Conservation (phyloP, 2,888 invertebrate species). For the Penaeus monodon region DNA sequence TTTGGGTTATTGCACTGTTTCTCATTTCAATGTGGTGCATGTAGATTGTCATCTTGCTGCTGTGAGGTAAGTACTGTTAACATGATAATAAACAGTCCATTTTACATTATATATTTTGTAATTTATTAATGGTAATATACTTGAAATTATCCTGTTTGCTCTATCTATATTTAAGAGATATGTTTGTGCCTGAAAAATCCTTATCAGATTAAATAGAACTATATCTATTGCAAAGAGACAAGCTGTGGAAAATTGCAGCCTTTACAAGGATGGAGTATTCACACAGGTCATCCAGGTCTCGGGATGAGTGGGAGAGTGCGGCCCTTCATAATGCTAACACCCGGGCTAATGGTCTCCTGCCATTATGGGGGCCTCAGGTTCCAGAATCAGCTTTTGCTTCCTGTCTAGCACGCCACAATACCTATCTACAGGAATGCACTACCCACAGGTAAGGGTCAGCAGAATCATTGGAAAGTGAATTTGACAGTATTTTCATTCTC, state of each 20-base stretch:
- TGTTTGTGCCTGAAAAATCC: too few relatives aligned
- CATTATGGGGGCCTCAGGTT: constrained; percentile 96
- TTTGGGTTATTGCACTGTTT: constrained; percentile 87
- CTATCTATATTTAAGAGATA: too few relatives aligned
- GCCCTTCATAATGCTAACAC: constrained; percentile 98
- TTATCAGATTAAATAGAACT: neutral
- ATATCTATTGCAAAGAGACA: neutral
- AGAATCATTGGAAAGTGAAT: neutral
- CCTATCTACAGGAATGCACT: constrained; percentile 77
- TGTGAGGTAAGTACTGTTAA: constrained; percentile 76
- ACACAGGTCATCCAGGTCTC: constrained; percentile 72
- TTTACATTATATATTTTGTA: neutral
- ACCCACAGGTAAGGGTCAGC: constrained; percentile 68
- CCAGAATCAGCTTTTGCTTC: constrained; percentile 93
- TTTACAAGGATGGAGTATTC: neutral
- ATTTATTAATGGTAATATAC: neutral
- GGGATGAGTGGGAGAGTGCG: constrained; percentile 98
- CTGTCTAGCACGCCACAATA: constrained; percentile 91
- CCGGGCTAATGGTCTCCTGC: constrained; percentile 94
- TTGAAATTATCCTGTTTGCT: too few relatives aligned
- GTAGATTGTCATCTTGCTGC: constrained; percentile 98
- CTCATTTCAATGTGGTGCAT: constrained; percentile 98
- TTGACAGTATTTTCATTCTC: neutral
- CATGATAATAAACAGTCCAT: too few relatives aligned
- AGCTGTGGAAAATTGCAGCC: neutral